A percentile compares a stretch with the other conserved stretches of the same genome.
phyloP scores from a whole-genome alignment of 2,888 invertebrate species.

The Melolontha melolontha region DNA sequence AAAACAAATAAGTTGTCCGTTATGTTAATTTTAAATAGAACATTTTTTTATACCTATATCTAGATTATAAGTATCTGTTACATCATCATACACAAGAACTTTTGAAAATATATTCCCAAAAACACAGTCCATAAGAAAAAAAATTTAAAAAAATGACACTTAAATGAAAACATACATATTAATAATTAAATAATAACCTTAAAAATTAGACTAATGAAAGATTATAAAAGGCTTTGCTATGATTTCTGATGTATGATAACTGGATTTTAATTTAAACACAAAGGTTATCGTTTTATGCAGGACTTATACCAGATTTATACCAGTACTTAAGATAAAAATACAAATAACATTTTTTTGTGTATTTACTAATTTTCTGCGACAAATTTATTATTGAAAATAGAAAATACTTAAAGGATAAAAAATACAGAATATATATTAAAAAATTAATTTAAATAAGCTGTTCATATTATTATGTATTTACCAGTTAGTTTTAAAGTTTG shows the following conservation, averaged over 20 bases:
- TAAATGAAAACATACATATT: conserved; percentile 29
- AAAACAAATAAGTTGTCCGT: conserved; percentile 50
- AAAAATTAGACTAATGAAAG: conserved; percentile 4
- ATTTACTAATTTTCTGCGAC: too few relatives aligned
- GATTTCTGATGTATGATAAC: not conserved
- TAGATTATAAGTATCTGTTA: conserved; percentile 24
- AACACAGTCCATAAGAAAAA: conserved; percentile 36
- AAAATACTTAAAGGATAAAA: too few relatives aligned
- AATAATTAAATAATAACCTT: conserved; percentile 28
- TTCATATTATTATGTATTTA: too few relatives aligned
- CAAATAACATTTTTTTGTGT: too few relatives aligned
- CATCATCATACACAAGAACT: conserved; percentile 32
- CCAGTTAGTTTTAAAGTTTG: too few relatives aligned
- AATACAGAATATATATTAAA: too few relatives aligned
- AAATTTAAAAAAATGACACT: conserved; percentile 29
- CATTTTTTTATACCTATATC: conserved; percentile 27
- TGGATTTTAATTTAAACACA: not conserved
- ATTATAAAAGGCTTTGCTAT: not conserved
- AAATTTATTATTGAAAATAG: too few relatives aligned
- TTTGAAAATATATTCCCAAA: conserved; percentile 41
- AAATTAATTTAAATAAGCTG: too few relatives aligned
- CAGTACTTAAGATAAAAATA: too few relatives aligned
- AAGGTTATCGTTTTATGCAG: too few relatives aligned
- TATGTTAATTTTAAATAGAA: not conserved
- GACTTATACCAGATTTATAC: too few relatives aligned